Evolutionary conservation across 23 tunicate genomes (phyloP).

Genomic region (Botrylloides violaceus): DNA sequence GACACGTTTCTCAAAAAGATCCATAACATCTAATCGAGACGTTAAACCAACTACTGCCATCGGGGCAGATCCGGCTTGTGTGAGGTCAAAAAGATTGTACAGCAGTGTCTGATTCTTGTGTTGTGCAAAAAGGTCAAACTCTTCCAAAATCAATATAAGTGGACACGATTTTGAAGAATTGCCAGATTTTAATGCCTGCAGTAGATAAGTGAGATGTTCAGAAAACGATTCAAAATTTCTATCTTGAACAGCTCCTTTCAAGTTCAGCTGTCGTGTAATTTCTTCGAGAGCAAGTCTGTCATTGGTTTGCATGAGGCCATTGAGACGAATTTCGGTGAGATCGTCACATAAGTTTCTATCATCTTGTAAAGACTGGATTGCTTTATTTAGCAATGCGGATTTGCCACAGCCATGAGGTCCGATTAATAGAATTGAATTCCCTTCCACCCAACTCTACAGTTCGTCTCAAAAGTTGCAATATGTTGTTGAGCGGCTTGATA

Average conservation of each 20-base stretch:
- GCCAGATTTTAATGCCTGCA: slow-evolving; percentile 62
- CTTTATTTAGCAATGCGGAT: slow-evolving; percentile 25
- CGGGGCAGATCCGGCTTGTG: slow-evolving; percentile 68
- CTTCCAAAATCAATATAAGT: slow-evolving; percentile 56
- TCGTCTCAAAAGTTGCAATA: slow-evolving; percentile 31
- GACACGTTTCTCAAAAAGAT: slow-evolving; percentile 80
- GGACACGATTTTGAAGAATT: slow-evolving; percentile 44
- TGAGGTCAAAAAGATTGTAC: slow-evolving; percentile 77
- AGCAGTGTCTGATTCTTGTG: slow-evolving; percentile 87
- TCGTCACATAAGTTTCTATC: slow-evolving; percentile 25
- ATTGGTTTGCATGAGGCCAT: slow-evolving; percentile 81
- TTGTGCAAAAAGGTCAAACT: slow-evolving; percentile 81
- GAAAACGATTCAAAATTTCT: slow-evolving; percentile 75
- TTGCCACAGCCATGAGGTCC: slow-evolving; percentile 80
- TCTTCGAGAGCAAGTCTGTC: slow-evolving; percentile 84
- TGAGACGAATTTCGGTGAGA: slow-evolving; percentile 41
- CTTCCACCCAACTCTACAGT: slow-evolving; percentile 73
- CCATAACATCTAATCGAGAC: slow-evolving; percentile 77
- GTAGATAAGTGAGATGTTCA: slow-evolving; percentile 64
- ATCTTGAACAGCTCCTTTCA: slow-evolving; percentile 72
- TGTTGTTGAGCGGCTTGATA: background rate
- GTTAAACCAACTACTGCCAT: slow-evolving; percentile 76
- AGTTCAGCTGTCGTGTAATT: slow-evolving; percentile 84
- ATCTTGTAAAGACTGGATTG: slow-evolving; percentile 6
- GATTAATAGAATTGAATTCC: slow-evolving; percentile 63